Evolutionary conservation across 2,888 invertebrate genomes (phyloP).

Genomic region (Therioaphis trifolii): DNA sequence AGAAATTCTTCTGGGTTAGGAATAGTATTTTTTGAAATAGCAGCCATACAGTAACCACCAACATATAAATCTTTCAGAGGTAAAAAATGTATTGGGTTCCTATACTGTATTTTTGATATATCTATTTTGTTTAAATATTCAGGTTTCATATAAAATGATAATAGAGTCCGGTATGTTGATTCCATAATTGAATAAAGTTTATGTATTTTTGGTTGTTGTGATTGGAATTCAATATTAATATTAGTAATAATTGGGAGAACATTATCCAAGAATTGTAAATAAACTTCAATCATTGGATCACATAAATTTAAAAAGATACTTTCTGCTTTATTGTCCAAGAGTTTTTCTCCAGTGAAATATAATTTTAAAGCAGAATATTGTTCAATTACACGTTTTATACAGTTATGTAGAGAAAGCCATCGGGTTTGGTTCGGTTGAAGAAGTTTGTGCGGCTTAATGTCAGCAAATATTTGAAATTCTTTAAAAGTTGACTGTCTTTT

Average conservation of each 20-base stretch:
- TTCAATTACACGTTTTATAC: conserved; percentile 63
- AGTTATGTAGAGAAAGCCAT: conserved; percentile 64
- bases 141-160: conserved; percentile 14
- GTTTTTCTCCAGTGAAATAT: too few species aligned
- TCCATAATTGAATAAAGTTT: too few species aligned
- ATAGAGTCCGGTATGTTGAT: too few species aligned
- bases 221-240: too few species aligned
- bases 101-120: neutral
- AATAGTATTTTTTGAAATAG: neutral
- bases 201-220: too few species aligned
- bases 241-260: too few species aligned
- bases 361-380: conserved; percentile 64
- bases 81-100: neutral
- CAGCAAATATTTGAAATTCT: conserved; percentile 66
- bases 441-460: conserved; percentile 65
- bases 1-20: neutral
- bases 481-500: conserved; percentile 66
- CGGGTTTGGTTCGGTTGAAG: conserved; percentile 62
- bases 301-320: neutral
- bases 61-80: neutral
- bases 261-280: too few species aligned
- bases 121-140: neutral
- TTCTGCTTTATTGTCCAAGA: conserved; percentile 50
- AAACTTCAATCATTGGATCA: neutral
- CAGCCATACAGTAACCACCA: neutral